Evolutionary conservation across 2,888 invertebrate species (phyloP), one percentile per base, ranked within the genome.

Genomic region (Alloscopus bannaensis): DNA sequence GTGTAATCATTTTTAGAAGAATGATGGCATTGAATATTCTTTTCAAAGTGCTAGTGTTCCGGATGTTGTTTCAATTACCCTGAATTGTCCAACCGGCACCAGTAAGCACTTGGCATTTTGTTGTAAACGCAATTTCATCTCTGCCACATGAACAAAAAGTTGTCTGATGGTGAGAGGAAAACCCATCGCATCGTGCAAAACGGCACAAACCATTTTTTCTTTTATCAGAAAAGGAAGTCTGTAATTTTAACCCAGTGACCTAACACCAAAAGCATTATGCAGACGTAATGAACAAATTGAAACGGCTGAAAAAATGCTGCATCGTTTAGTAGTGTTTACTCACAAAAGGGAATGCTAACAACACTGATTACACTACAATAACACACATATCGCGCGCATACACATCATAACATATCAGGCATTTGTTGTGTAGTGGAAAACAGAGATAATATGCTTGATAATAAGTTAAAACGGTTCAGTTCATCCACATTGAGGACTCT

Each of bases 161-260:
- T n/a, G n/a, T n/a, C n/a, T n/a, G n/a, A n/a, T n/a, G n/a, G n/a
- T n/a, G n/a, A n/a, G n/a, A n/a, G n/a, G n/a, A n/a, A n/a, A n/a
- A n/a, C n/a, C n/a, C n/a, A 8, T 55, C 6, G 11, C n/a, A 40
- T 52, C 29, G 29, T 52, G 55, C 22, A 68, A 36, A 68, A 55
- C 31, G 18, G n/a, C 50, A 50, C 36, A 55, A 24, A 50, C 18
- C 20, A 26, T 60, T 57, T 71, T n/a, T n/a, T n/a, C n/a, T n/a
- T n/a, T 60, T 73, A 73, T 73, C 73, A 65, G 62, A 73, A 73
- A 73, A 73, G 73, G 73, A 73, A 73, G 73, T 73, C 73, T 73
- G 57, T 65, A 73, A 64, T 73, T 65, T 73, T 73, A 73, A 73
- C 73, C 73, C 65, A 73, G 73, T 73, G 73, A 73, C 73, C 73